Evolutionary conservation across 2,888 invertebrate genomes (phyloP).

Genomic region (Ceriagrion tenellum): DNA sequence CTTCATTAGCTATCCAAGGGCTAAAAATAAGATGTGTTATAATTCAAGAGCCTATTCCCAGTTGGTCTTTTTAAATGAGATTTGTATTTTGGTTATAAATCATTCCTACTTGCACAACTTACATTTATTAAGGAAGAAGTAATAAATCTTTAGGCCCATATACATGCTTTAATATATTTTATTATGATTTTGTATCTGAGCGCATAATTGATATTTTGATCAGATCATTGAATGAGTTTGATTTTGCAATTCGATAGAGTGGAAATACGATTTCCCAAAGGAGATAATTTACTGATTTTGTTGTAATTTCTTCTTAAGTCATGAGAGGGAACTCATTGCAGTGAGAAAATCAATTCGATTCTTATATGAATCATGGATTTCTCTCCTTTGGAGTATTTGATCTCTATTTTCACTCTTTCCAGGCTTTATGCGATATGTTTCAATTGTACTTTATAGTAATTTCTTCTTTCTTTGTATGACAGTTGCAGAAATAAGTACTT

Average conservation of each 20-base stretch:
- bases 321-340: not conserved
- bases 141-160: not conserved
- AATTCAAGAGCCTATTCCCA: not conserved
- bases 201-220: not conserved
- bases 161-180: not conserved
- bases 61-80: not conserved
- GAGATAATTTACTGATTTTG: not conserved
- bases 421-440: not conserved
- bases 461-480: not conserved
- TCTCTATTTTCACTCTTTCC: not conserved
- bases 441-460: not conserved
- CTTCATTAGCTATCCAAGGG: not conserved
- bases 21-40: conserved; percentile 15
- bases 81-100: conserved; percentile 18
- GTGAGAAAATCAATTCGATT: not conserved
- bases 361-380: not conserved
- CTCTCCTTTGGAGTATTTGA: not conserved
- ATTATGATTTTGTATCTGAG: not conserved
- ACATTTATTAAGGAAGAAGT: not conserved
- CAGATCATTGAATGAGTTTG: not conserved
- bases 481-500: not conserved
- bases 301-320: not conserved
- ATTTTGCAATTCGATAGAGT: not conserved
- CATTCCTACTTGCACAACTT: conserved; percentile 14
- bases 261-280: not conserved